Evolutionary conservation across 2,888 invertebrate species (phyloP), one percentile per base, ranked within the genome.

Genomic region (Drosophila colorata): DNA sequence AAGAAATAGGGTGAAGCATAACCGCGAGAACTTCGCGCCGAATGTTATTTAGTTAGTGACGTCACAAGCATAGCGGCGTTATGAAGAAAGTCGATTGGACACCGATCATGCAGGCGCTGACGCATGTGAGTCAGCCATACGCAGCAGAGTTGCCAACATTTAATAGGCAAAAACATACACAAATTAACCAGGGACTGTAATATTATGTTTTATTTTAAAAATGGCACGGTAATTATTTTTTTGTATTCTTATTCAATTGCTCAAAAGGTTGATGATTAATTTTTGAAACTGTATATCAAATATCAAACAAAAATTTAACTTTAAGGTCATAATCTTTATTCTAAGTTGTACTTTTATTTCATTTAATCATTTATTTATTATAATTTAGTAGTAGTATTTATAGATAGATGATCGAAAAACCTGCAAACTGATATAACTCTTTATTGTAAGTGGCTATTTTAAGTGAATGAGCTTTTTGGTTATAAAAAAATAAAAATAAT

Each of bases 41-140:
- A 49, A 35, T 51, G 46, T 73, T 64, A 37, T 67, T 75, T 64
- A 37, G 68, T 75, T 53, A 81, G 47, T 83, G 85, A 85, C 83
- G 86, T 83, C 88, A 83, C 58, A 74, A 71, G 47, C 20, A 25
- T 31, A 52, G n/a, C 40, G 18, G 47, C 48, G 49, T 68, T 68
- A 69, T 55, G 68, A 74, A 74, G 69, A 72, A 70, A 63, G 68
- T 61, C 60, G 69, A 52, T 65, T 59, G 51, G 49, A 16, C 16
- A 61, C 46, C 51, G 79, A 87, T 76, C 79, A 67, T 63, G 55
- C 68, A 68, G 69, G 25, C 53, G 60, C 66, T 80, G 72, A 31
- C 55, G 53, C 73, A 69, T 61, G 77, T 87, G 88, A 87, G 77
- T 83, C 83, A 83, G 74, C 48, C 20, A 9, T 23, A 20, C 44